Evolutionary conservation across 2,797 vertebrate genomes (phyloP).

Genomic region (Dipus sagitta): DNA sequence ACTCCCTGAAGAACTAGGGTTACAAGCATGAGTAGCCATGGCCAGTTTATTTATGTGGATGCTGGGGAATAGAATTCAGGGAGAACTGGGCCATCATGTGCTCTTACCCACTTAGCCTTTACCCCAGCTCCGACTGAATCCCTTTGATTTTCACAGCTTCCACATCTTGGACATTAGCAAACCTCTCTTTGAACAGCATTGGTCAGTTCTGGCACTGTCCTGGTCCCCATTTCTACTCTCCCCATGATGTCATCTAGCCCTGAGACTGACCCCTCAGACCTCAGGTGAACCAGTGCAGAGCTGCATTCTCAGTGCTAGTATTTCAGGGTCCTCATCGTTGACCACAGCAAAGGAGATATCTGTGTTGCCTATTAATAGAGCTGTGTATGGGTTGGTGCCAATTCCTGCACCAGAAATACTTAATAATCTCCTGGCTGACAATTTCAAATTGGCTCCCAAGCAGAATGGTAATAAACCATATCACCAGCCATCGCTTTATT

Average conservation of each 20-base stretch:
- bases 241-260: not conserved
- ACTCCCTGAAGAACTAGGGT: too few species aligned
- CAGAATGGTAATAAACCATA: not conserved
- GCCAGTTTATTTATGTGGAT: too few species aligned
- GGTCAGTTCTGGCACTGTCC: not conserved
- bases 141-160: not conserved
- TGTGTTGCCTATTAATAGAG: slow-evolving; percentile 53
- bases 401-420: not conserved
- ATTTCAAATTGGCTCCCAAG: slow-evolving; percentile 33
- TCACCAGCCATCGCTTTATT: not conserved
- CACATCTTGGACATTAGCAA: not conserved
- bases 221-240: not conserved
- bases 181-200: not conserved
- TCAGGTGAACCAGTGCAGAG: not conserved
- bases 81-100: too few species aligned
- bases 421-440: slow-evolving; percentile 26
- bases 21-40: too few species aligned
- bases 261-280: not conserved
- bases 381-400: slow-evolving; percentile 7
- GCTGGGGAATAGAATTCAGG: too few species aligned
- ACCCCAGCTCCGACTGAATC: not conserved
- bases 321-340: not conserved
- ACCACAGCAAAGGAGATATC: not conserved
- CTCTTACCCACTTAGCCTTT: too few species aligned
- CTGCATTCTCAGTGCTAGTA: slow-evolving; percentile 24